Base-by-base conservation (phyloP, 2,113 vertebrate genomes). In the Istiophorus platypterus region DNA sequence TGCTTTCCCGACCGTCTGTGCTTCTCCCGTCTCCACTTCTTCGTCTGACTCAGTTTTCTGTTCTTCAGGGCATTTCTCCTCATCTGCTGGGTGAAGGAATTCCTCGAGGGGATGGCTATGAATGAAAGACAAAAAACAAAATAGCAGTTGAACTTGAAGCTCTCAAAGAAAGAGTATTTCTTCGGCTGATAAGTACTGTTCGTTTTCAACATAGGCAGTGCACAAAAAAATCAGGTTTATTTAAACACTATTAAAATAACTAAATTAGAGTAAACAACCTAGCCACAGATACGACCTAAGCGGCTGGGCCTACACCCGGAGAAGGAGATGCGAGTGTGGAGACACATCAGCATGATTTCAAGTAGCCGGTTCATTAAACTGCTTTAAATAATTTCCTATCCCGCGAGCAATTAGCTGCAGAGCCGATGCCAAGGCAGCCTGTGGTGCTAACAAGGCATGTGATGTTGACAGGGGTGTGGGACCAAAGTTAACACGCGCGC, bases 21-120 rank as follows among this genome's bases (percentile, higher is more conserved):
- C 89, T 94, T 94, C 79, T 78, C 90, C 62, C 80, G 92, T 71
- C 87, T 90, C 94, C 92, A 94, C 85, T 91, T 91, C 74, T 92
- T 94, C 22, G 90, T 91, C 72, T 92, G 88, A 81, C 66, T 85
- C 72, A 93, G 72, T 78, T 92, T 93, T 72, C 81, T 82, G 90
- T 92, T 95, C 79, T 93, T 91, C 79, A 94, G 80, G 74, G 91
- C 92, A 68, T 95, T 95, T 78, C 93, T 94, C 80, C 93, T 95
- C 91, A 93, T 94, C 92, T 93, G 91, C 91, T 95, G 95, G 82
- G 93, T 93, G 27, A 94, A 94, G 75, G 93, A 93, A 80, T 95
- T 94, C 90, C 94, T 94, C 3, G 94, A 91, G 78, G 95, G 93
- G 89, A 93, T 93, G 78, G 93, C 95, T 96, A 26, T 20, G 58